Percentiles rank a stretch among this genome's conserved stretches.
Evolutionary conservation across 2,113 vertebrate species (phyloP).

Genomic region (Formicarius rufipectus): DNA sequence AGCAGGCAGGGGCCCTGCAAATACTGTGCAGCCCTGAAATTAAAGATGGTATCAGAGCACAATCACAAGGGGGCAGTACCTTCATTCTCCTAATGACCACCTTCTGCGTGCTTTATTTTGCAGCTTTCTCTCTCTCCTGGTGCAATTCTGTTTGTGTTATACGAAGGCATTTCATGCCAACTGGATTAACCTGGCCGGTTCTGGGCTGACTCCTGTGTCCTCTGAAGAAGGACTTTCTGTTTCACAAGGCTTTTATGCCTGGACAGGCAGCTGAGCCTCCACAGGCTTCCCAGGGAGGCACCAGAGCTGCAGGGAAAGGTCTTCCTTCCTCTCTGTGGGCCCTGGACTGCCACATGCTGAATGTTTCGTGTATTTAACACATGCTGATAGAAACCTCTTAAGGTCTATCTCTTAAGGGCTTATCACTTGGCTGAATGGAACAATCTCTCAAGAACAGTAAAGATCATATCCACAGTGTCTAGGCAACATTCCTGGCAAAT

Average conservation of each 20-base stretch:
- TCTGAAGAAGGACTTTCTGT: neutral
- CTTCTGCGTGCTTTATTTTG: neutral
- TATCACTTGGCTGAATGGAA: neutral
- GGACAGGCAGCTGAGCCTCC: neutral
- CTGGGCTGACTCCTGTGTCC: neutral
- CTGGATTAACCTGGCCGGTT: neutral
- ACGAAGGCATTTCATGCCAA: neutral
- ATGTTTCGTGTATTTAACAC: neutral
- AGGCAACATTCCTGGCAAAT: neutral
- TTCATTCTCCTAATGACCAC: neutral
- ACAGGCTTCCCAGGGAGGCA: neutral
- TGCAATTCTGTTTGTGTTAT: neutral
- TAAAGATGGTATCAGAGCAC: conserved; percentile 16
- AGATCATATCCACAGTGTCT: neutral
- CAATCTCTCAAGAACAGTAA: neutral
- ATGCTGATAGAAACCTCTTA: neutral
- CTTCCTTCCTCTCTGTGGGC: neutral
- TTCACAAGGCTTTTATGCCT: neutral
- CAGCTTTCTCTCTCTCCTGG: neutral
- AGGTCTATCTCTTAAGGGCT: neutral
- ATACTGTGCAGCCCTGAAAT: neutral
- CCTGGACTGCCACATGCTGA: neutral
- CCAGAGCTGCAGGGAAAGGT: neutral
- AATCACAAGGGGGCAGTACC: conserved; percentile 57
- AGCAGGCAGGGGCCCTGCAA: neutral